Evolutionary conservation across 2,113 vertebrate genomes (phyloP), one percentile per base, ranked within the genome.

Genomic region (Amphilophus citrinellus): DNA sequence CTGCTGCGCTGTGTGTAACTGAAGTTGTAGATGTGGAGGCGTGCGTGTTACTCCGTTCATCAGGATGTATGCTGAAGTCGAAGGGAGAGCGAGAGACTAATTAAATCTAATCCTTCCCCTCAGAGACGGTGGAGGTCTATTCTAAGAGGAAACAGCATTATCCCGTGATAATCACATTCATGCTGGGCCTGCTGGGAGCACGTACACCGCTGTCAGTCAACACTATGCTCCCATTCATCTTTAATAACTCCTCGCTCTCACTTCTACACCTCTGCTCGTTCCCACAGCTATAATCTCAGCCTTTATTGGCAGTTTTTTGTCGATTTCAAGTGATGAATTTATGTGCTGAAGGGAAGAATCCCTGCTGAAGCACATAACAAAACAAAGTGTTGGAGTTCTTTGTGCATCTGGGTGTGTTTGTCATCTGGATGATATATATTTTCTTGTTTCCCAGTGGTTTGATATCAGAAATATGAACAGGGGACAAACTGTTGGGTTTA

Each of bases 21-120:
- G 22, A 59, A 39, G 76, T 61, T 22, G 68, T 56, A 37, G 78
- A 22, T 10, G 82, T 63, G 47, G 17, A 44, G 80, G 59, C 59
- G 37, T 66, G 75, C 66, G 73, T 39, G 32, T 50, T 61, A 27
- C 39, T 44, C 58, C 5, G 32, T 24, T 78, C 80, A 7, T 68
- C 4, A 7, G 63, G 37, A n/a, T 80, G 63, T 77, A 65, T 6
- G 14, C 24, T 5, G 13, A 20, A 58, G 79, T 71, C 27, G 8
- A 37, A 57, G 56, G 24, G 42, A 7, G 61, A 76, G 20, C 35
- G 4, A 24, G 84, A 78, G 85, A 71, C 71, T 89, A 89, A 92
- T 92, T 91, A 88, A 92, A 87, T 89, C 68, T 86, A 80, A 83
- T 92, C 82, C 85, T 58, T 71, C 83, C 81, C 83, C 87, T 83